These are phyloP conservation scores for Matsumyia berberina DNA, from an alignment of 2,888 invertebrate genomes.

Conservation along the genomic window DNA sequence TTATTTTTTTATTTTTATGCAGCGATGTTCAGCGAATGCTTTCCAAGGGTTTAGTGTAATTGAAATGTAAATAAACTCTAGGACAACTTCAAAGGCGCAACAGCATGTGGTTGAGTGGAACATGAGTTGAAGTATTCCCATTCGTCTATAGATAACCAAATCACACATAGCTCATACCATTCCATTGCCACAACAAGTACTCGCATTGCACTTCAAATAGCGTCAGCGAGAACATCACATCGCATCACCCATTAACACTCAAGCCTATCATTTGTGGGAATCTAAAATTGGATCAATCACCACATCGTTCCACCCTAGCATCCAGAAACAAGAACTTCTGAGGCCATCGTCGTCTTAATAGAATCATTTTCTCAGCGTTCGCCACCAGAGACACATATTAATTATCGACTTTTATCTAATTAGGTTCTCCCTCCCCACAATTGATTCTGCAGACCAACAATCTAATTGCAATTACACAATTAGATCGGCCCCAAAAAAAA, in stretches of 20 bases:
- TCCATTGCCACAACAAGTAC: conserved; percentile 36
- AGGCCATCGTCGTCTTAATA: conserved; percentile 17
- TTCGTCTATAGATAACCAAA: conserved; percentile 33
- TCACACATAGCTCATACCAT: conserved; percentile 30
- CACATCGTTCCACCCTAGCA: conserved; percentile 16
- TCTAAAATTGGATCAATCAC: conserved; percentile 58
- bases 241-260: conserved; percentile 51
- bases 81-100: conserved; percentile 34
- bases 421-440: conserved; percentile 22
- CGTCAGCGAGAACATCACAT: conserved; percentile 19
- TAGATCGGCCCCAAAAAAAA: conserved; percentile 2
- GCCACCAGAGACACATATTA: conserved; percentile 34
- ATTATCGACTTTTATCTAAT: conserved; percentile 58
- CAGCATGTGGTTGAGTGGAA: conserved; percentile 29
- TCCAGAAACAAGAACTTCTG: conserved; percentile 10
- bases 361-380: conserved; percentile 41
- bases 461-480: conserved; percentile 42
- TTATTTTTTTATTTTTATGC: too few species aligned
- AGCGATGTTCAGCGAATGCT: too few species aligned
- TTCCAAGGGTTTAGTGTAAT: too few species aligned
- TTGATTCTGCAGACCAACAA: conserved; percentile 22
- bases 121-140: conserved; percentile 31
- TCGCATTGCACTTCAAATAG: conserved; percentile 51
- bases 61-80: conserved; percentile 17
- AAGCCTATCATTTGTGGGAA: conserved; percentile 43